A percentile compares a stretch with the other conserved stretches of the same genome.
Evolutionary conservation across 2,888 invertebrate species (phyloP).

Genomic region (Danaus chrysippus): DNA sequence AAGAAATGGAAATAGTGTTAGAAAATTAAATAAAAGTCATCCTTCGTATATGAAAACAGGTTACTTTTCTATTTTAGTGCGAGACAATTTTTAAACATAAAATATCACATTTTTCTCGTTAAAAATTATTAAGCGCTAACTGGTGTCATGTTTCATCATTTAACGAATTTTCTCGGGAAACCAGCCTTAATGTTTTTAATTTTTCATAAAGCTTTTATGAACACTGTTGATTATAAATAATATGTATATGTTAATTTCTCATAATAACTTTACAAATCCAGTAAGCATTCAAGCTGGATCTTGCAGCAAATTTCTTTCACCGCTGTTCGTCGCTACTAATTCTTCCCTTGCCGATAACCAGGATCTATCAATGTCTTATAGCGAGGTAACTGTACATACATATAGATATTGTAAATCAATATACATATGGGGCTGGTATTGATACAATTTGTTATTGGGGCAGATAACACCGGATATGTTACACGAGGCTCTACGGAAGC

Average conservation of each 20-base stretch:
- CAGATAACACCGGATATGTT: constrained; percentile 67
- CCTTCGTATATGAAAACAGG: neutral
- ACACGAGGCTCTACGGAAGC: constrained; percentile 40
- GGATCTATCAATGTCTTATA: constrained; percentile 4
- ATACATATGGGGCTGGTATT: too few species aligned
- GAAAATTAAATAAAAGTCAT: neutral
- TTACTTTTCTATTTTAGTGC: neutral
- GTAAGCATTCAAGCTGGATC: constrained; percentile 52
- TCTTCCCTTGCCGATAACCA: constrained; percentile 14
- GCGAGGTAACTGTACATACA: constrained; percentile 23
- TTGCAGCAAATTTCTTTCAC: constrained; percentile 50
- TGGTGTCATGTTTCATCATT: too few species aligned
- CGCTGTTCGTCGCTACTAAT: constrained; percentile 45
- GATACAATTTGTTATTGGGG: neutral
- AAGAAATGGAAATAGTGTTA: neutral
- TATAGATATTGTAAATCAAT: too few species aligned
- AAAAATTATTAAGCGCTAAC: too few species aligned
- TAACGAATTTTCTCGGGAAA: too few species aligned
- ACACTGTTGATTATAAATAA: neutral
- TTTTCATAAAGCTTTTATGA: neutral
- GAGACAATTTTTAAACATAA: neutral
- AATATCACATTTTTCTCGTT: neutral
- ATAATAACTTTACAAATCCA: constrained; percentile 24
- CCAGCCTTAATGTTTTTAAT: too few species aligned
- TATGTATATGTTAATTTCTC: neutral